Conservation (phyloP, 2,797 vertebrate species). For the Oreochromis mossambicus region DNA sequence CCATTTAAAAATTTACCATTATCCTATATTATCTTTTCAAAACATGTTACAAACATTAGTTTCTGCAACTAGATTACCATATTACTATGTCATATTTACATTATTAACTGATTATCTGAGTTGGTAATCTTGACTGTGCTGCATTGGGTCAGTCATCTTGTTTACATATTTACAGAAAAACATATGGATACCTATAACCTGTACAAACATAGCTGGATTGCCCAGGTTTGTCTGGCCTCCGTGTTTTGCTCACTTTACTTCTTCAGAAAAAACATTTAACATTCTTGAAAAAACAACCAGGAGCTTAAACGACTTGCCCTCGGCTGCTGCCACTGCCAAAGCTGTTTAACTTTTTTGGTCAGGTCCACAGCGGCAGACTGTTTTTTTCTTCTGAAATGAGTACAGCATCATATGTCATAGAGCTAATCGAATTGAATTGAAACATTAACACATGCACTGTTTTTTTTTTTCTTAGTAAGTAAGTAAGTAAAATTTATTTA, state of each 20-base stretch:
- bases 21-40: not conserved
- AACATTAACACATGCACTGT: not conserved
- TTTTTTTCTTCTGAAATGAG: not conserved
- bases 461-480: not conserved
- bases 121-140: not conserved
- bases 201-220: not conserved
- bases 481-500: no score
- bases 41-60: not conserved
- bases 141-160: not conserved
- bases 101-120: not conserved
- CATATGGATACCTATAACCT: not conserved
- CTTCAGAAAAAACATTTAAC: not conserved
- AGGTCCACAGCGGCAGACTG: not conserved
- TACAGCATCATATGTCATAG: not conserved
- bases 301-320: not conserved
- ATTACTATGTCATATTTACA: not conserved
- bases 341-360: not conserved
- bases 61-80: not conserved
- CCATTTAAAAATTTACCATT: not conserved
- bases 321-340: not conserved
- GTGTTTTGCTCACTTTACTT: not conserved
- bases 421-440: not conserved
- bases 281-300: not conserved
- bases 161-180: not conserved
- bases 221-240: not conserved